A percentile compares a stretch with the other conserved stretches of the same genome.
phyloP scores from a whole-genome alignment of 2,797 vertebrate genomes.

The Hozukius guyotensis region DNA sequence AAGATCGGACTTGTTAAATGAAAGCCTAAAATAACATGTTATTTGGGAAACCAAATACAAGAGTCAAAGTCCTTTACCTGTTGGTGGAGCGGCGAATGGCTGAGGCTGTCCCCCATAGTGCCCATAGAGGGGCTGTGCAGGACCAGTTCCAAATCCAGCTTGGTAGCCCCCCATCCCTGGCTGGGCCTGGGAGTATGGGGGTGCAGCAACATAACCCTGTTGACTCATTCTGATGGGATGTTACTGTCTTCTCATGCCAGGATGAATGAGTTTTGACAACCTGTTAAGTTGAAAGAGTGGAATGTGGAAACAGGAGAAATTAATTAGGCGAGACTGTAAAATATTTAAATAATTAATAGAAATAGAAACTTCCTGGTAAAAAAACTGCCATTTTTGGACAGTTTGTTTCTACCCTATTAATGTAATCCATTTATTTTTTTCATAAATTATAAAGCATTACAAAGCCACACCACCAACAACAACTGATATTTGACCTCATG shows the following conservation, averaged over 20 bases:
- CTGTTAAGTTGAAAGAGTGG: slow-evolving; percentile 37
- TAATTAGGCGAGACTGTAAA: accelerated
- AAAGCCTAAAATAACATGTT: background rate
- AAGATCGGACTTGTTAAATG: slow-evolving; percentile 1
- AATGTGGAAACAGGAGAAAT: background rate
- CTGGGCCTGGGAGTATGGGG: slow-evolving; percentile 93
- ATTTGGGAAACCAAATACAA: background rate
- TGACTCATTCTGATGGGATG: slow-evolving; percentile 88
- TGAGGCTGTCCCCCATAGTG: slow-evolving; percentile 86
- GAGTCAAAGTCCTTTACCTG: slow-evolving; percentile 79
- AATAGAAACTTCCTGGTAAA: background rate
- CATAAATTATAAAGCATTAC: background rate
- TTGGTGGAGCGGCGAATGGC: slow-evolving; percentile 73
- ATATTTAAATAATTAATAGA: background rate
- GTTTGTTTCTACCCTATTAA: background rate
- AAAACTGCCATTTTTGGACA: accelerated
- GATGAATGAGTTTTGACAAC: slow-evolving; percentile 39
- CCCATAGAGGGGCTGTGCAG: slow-evolving; percentile 85
- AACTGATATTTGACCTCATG: slow-evolving; percentile 48
- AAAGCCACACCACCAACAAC: background rate
- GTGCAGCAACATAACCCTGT: slow-evolving; percentile 93
- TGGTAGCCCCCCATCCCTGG: slow-evolving; percentile 90
- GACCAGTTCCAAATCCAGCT: slow-evolving; percentile 81
- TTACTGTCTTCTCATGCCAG: slow-evolving; percentile 81
- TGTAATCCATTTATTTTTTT: background rate